These are phyloP conservation scores for Tachina fera DNA, from an alignment of 2,888 invertebrate genomes.

Conservation along the genomic window DNA sequence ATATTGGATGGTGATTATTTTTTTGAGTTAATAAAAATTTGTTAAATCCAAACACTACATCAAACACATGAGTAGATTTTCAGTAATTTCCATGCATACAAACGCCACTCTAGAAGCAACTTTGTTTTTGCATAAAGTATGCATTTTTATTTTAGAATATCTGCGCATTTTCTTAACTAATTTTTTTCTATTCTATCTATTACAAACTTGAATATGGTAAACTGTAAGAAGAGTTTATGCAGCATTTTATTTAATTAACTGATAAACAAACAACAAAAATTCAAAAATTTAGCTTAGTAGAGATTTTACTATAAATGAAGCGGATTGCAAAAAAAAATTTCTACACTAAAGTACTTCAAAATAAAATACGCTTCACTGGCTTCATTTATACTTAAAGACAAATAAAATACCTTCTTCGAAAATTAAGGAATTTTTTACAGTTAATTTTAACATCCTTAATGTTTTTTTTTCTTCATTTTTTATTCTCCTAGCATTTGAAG, in stretches of 20 bases:
- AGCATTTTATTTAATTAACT: constrained; percentile 12
- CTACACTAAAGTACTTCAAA: too few relatives aligned
- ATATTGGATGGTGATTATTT: background rate
- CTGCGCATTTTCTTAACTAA: background rate
- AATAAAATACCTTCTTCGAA: too few relatives aligned
- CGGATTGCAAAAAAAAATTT: too few relatives aligned
- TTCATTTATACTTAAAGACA: too few relatives aligned
- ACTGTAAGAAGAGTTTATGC: background rate
- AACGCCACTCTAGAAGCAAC: background rate
- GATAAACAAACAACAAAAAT: background rate
- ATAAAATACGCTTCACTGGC: too few relatives aligned
- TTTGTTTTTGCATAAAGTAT: background rate
- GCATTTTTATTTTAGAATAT: background rate
- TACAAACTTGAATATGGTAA: background rate
- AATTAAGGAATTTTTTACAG: too few relatives aligned
- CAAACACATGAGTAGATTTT: background rate
- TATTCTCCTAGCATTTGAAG: background rate
- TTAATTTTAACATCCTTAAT: background rate
- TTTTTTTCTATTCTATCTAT: background rate
- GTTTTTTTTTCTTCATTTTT: background rate
- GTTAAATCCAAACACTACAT: background rate
- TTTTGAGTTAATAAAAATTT: background rate
- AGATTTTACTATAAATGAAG: too few relatives aligned
- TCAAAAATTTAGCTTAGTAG: background rate
- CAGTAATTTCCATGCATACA: background rate